Evolutionary conservation across 2,888 invertebrate genomes (phyloP).

Genomic region (Diarsia rubi): DNA sequence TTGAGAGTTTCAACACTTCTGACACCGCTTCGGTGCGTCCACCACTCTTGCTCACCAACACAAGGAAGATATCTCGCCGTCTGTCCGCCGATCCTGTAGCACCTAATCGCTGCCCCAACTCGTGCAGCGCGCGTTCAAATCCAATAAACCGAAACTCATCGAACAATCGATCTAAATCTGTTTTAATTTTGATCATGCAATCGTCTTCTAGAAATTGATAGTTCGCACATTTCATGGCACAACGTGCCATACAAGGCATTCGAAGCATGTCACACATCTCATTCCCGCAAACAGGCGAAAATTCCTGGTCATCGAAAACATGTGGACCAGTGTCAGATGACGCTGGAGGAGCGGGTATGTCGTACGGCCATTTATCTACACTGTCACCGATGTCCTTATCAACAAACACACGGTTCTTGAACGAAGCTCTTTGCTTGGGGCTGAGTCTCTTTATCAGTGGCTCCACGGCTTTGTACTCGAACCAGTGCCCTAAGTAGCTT

Average conservation of each 20-base stretch:
- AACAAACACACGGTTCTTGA: conserved; percentile 77
- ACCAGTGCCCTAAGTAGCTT: conserved; percentile 73
- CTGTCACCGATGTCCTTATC: conserved; percentile 71
- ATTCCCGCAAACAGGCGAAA: not conserved
- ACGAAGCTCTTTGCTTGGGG: conserved; percentile 65
- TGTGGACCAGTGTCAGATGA: conserved; percentile 6
- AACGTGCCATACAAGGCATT: not conserved
- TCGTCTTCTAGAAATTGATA: not conserved
- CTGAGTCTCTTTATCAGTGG: conserved; percentile 75
- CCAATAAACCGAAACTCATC: conserved; percentile 78
- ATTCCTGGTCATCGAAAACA: conserved; percentile 61
- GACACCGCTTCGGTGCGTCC: conserved; percentile 73
- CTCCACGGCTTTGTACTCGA: conserved; percentile 76
- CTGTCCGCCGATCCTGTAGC: conserved; percentile 75
- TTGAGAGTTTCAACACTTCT: conserved; percentile 73
- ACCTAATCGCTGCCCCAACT: conserved; percentile 73
- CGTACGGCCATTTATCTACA: conserved; percentile 73
- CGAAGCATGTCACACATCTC: not conserved
- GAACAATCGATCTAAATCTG: conserved; percentile 77
- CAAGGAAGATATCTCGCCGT: conserved; percentile 80
- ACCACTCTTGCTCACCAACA: conserved; percentile 83
- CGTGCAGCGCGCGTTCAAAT: conserved; percentile 77
- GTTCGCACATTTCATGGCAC: not conserved
- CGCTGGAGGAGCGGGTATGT: conserved; percentile 55
- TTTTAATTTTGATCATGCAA: conserved; percentile 57